These are phyloP conservation scores for Holothuria leucospilota DNA, from an alignment of 53 echinoderm and acorn worm genomes.

Conservation along the genomic window DNA sequence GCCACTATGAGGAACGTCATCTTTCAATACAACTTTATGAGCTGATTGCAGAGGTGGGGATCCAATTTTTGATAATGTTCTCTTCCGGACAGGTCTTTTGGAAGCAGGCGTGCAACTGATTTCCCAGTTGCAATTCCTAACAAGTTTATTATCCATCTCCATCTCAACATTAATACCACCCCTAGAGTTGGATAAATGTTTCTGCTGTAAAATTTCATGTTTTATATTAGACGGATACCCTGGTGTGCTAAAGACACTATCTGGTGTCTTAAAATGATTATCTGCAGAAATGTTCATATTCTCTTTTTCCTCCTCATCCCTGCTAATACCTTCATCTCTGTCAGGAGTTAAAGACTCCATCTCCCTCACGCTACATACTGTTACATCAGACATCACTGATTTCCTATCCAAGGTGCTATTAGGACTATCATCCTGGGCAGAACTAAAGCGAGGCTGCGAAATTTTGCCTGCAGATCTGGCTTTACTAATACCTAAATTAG, in stretches of 20 bases:
- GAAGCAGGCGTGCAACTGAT: slow-evolving; percentile 21
- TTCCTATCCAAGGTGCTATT: slow-evolving; percentile 12
- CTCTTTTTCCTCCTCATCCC: not conserved
- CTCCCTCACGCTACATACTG: not conserved
- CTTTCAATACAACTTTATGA: slow-evolving; percentile 13
- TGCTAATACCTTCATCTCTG: not conserved
- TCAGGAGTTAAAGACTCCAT: not conserved
- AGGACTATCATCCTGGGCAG: slow-evolving; percentile 9
- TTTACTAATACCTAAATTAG: not conserved
- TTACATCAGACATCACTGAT: slow-evolving; percentile 7
- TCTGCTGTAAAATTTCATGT: too few species aligned
- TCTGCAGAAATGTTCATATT: too few species aligned
- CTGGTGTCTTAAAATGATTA: too few species aligned
- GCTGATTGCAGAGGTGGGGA: slow-evolving; percentile 19
- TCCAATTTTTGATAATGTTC: slow-evolving; percentile 20
- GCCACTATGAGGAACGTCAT: not conserved
- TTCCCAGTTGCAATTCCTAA: not conserved
- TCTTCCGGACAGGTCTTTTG: not conserved
- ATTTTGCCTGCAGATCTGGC: not conserved
- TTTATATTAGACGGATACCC: too few species aligned
- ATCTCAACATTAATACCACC: not conserved
- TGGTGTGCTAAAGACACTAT: too few species aligned
- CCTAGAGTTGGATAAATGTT: too few species aligned
- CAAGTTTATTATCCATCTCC: not conserved
- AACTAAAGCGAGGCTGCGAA: slow-evolving; percentile 23